phyloP scores from a whole-genome alignment of 2,888 invertebrate genomes.

The Poecilus cupreus region DNA sequence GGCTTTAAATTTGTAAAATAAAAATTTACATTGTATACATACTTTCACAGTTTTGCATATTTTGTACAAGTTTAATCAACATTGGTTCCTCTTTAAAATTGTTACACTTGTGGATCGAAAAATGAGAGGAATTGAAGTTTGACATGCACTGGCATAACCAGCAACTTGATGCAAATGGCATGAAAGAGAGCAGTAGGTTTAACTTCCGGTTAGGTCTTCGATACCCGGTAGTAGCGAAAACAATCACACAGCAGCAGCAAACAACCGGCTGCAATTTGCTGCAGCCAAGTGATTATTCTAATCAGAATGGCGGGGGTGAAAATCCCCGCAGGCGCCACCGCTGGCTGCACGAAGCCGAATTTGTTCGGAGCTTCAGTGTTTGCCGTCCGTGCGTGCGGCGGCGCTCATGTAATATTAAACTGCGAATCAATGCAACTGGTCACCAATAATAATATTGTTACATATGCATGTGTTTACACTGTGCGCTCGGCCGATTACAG shows the following conservation, averaged over 20 bases:
- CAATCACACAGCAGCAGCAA: slow-evolving; percentile 33
- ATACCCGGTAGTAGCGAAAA: neutral
- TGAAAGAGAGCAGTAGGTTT: neutral
- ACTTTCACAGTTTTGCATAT: too few species aligned
- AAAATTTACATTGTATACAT: too few species aligned
- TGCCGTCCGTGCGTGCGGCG: slow-evolving; percentile 36
- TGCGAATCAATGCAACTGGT: slow-evolving; percentile 60
- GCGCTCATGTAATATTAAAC: slow-evolving; percentile 58
- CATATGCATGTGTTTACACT: slow-evolving; percentile 58
- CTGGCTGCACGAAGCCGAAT: slow-evolving; percentile 34
- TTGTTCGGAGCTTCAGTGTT: slow-evolving; percentile 39
- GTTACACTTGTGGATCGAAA: too few species aligned
- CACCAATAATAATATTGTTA: slow-evolving; percentile 59
- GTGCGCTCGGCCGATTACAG: slow-evolving; percentile 52
- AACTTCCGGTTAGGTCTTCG: neutral
- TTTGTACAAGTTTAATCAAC: too few species aligned
- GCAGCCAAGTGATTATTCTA: slow-evolving; percentile 53
- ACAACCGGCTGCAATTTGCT: slow-evolving; percentile 52
- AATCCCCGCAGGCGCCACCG: neutral
- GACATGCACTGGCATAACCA: neutral
- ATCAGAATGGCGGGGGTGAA: slow-evolving; percentile 11
- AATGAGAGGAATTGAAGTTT: too few species aligned
- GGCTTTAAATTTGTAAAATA: too few species aligned
- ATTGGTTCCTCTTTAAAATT: too few species aligned
- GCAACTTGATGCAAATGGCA: neutral